Base-by-base conservation (phyloP, 1,140 invertebrate genomes). In the Rhopalosiphum padi region DNA sequence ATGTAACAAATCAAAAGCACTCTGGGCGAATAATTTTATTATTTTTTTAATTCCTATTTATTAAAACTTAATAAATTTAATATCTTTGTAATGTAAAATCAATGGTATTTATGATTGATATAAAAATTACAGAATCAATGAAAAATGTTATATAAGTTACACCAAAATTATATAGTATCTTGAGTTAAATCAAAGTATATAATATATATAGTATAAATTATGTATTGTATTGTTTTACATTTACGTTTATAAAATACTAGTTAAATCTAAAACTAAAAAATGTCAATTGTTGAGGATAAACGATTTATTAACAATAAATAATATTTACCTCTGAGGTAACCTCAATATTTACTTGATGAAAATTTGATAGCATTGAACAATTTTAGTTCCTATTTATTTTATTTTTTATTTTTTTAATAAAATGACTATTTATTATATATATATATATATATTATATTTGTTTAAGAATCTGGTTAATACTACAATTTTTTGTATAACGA, bases 301-400 rank as follows among this genome's bases (percentile, higher is more conserved):
- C 11, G 30, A 89, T 8, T 51, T 51, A 51, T 89, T 6, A 51
- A 48, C 18, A 51, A 35, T 35, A 51, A 51, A 51, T 51, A 51
- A 18, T 25, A 87, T 51, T 51, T 51, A 60, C 55, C 25, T 60
- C 7, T 41, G 9, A 30, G 41, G 1, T 85, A 60, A 60, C 23
- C 55, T 60, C 23, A n/a, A n/a, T 68, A 68, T 68, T 68, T 68
- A 68, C 11, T n/a, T 15, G 30, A 68, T 68, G 60, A 68, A 68
- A 60, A 68, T n/a, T 15, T 68, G 30, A 43, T 85, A 53, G 46
- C 30, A 53, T 89, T 53, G 46, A 89, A 89, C n/a, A 89, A 89
- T 89, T 53, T 89, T 89, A 53, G 87, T 89, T 89, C 87, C 87
- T 89, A 89, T 89, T 88, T 88, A 35, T 48, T 89, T 89, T 53